Evolutionary conservation across 1,140 invertebrate genomes (phyloP), one percentile per base, ranked within the genome.

Genomic region (Monomorium pharaonis): DNA sequence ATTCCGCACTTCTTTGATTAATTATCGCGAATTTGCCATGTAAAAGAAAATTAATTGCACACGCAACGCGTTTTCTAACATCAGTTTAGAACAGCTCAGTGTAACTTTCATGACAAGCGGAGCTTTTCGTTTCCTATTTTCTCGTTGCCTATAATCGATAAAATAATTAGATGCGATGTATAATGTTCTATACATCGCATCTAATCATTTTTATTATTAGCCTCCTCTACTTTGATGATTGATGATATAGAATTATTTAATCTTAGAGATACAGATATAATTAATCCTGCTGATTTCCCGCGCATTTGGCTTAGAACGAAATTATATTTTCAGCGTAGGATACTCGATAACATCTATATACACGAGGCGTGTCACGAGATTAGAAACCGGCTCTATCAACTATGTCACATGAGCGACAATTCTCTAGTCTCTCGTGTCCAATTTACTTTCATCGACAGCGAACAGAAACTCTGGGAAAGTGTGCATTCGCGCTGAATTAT

Each of bases 401-500:
- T 78, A 42, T 85, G 21, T 44, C 83, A 24, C 54, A 67, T 47
- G n/a, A 27, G 37, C 33, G 56, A 65, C 44, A 85, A 47, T 77
- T 42, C 60, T 6, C 33, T 24, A 44, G 37, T 37, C 33, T 81
- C 47, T 33, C 27, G 37, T 42, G 70, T 21, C 42, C 81, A 44
- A 84, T 84, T 84, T 84, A 76, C 70, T 84, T 84, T 84, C 81
- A 75, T 84, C 81, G 44, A n/a, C 69, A 51, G 42, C 12, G 70
- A 49, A 16, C 81, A 76, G 54, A 33, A 70, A 81, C 67, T 56
- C 37, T 70, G 76, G n/a, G 62, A 67, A 69, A 80, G 62, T 69
- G 16, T 10, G 49, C 18, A 27, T 56, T 42, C n/a, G 27, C 24
- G 27, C 37, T 54, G 49, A 30, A 81, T 81, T 70, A 81, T 44